Conservation (phyloP, 2,888 invertebrate genomes). For the Amphipoea oculea region DNA sequence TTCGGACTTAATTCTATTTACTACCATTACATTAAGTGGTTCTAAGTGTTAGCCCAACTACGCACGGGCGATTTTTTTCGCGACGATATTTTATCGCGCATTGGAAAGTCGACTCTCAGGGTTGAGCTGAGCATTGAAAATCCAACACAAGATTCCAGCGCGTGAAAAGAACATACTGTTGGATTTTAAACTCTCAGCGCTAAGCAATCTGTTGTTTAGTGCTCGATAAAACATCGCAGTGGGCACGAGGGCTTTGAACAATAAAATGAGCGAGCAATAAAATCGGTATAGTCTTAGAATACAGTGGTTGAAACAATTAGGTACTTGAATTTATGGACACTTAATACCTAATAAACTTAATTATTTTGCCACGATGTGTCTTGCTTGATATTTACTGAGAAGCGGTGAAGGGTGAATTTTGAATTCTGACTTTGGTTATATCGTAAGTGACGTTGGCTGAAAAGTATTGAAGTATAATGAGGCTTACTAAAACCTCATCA, state of each 20-base stretch:
- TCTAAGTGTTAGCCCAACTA: background rate
- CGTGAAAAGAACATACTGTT: background rate
- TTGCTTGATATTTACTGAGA: background rate
- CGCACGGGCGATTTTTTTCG: background rate
- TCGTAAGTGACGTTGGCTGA: background rate
- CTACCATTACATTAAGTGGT: conserved; percentile 25
- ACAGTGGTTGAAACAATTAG: background rate
- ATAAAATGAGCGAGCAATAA: conserved; percentile 42
- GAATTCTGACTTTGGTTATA: background rate
- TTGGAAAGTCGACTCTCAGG: background rate
- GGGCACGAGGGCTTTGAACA: background rate
- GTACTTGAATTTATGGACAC: conserved; percentile 12
- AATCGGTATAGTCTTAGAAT: conserved; percentile 20
- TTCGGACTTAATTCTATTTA: conserved; percentile 34
- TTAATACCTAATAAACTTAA: conserved; percentile 41
- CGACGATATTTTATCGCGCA: background rate
- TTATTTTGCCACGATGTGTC: conserved; percentile 30
- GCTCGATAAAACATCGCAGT: background rate
- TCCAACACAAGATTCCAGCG: background rate
- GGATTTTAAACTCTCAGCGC: background rate
- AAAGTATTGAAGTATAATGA: too few species aligned
- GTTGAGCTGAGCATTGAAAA: background rate
- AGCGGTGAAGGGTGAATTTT: conserved; percentile 1
- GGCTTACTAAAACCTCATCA: too few species aligned
- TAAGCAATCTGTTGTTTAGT: background rate